Conservation (phyloP, 1,140 invertebrate genomes). For the Drosophila gunungcola region DNA sequence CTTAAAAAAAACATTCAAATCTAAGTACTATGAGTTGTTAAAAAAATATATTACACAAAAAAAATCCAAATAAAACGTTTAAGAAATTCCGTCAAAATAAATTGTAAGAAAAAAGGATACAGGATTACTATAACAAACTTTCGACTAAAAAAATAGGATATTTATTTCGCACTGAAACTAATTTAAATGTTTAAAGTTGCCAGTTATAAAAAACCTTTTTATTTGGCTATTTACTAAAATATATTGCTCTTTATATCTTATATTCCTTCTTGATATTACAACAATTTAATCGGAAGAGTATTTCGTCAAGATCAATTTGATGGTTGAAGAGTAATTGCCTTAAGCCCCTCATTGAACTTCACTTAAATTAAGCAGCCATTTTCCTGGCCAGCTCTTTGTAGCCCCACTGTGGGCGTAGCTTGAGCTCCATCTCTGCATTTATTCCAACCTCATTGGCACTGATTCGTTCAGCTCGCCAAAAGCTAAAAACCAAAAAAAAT, state of each 20-base stretch:
- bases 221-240: no score
- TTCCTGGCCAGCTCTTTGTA: slow-evolving; percentile 21
- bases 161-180: neutral
- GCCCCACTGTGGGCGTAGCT: slow-evolving; percentile 51
- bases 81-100: no score
- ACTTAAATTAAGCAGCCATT: slow-evolving; percentile 57
- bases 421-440: slow-evolving; percentile 36
- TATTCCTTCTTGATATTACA: no score
- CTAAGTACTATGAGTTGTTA: no score
- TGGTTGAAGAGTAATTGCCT: slow-evolving; percentile 13
- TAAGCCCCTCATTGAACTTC: slow-evolving; percentile 1
- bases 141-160: neutral
- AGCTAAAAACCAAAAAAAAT: slow-evolving; percentile 38
- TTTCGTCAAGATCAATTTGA: neutral
- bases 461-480: slow-evolving; percentile 77
- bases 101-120: neutral
- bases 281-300: neutral
- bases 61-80: no score
- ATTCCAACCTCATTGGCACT: slow-evolving; percentile 72
- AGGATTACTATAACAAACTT: neutral
- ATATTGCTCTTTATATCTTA: no score
- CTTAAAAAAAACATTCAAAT: no score
- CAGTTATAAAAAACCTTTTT: no score
- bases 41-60: no score
- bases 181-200: no score